Evolutionary conservation across 2,113 vertebrate species (phyloP).

Genomic region (Puffinus mauretanicus): DNA sequence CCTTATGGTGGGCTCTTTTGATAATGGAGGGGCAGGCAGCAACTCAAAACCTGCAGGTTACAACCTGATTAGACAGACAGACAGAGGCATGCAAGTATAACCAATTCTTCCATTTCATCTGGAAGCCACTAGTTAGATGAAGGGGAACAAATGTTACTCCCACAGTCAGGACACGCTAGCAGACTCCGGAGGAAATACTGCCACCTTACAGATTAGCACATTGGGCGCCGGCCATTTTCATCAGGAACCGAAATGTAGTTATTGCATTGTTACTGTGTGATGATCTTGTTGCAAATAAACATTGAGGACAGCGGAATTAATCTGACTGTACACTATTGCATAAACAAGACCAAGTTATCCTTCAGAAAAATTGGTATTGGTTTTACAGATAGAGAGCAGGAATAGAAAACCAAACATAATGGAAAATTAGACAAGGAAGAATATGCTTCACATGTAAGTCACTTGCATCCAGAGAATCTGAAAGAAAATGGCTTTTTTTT

Average conservation of each 20-base stretch:
- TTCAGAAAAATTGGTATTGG: neutral
- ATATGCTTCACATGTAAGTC: neutral
- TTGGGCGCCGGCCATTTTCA: neutral
- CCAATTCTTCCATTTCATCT: neutral
- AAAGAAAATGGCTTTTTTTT: neutral
- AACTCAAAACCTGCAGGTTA: neutral
- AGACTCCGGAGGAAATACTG: neutral
- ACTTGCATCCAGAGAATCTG: neutral
- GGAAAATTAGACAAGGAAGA: neutral
- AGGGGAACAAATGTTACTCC: neutral
- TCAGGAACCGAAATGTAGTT: neutral
- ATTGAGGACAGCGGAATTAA: neutral
- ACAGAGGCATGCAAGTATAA: neutral
- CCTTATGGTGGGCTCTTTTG: neutral
- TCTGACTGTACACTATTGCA: neutral
- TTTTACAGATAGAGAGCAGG: neutral
- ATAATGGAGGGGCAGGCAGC: neutral
- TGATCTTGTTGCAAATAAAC: neutral
- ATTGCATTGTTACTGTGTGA: neutral
- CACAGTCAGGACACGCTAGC: neutral
- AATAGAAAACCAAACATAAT: neutral
- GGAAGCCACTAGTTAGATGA: neutral
- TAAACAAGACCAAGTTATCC: neutral
- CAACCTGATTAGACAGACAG: neutral
- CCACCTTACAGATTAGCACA: neutral